phyloP scores from a whole-genome alignment of 2,888 invertebrate genomes.

The Perdita meconis region DNA sequence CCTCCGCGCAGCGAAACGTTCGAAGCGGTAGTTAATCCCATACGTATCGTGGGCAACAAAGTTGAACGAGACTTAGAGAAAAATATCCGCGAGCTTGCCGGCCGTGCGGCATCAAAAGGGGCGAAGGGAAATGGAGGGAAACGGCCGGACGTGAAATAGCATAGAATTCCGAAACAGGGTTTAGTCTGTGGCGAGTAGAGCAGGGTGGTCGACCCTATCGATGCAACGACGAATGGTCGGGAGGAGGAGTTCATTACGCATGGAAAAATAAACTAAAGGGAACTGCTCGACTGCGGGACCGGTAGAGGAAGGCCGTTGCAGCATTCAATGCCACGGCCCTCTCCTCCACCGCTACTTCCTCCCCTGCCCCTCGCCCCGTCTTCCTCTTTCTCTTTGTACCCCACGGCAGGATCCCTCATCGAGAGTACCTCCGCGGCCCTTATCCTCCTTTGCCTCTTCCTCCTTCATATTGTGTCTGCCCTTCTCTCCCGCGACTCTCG shows the following conservation, averaged over 20 bases:
- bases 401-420: slow-evolving; percentile 66
- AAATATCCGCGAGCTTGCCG: slow-evolving; percentile 47
- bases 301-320: slow-evolving; percentile 56
- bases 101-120: slow-evolving; percentile 48
- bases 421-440: slow-evolving; percentile 67
- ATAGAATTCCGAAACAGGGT: slow-evolving; percentile 64
- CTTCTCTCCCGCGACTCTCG: slow-evolving; percentile 22
- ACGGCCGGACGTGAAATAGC: slow-evolving; percentile 58
- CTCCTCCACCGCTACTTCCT: too few relatives aligned
- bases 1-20: slow-evolving; percentile 3
- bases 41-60: slow-evolving; percentile 36
- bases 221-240: slow-evolving; percentile 57
- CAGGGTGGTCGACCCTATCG: slow-evolving; percentile 62
- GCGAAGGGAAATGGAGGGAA: slow-evolving; percentile 36
- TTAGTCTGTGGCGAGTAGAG: slow-evolving; percentile 57
- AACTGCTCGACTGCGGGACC: slow-evolving; percentile 65
- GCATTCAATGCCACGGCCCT: slow-evolving; percentile 70
- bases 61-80: slow-evolving; percentile 40
- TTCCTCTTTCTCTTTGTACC: slow-evolving; percentile 65
- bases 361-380: slow-evolving; percentile 40
- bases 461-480: slow-evolving; percentile 63
- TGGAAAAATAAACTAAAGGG: slow-evolving; percentile 77
- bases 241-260: slow-evolving; percentile 77
- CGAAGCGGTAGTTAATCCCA: slow-evolving; percentile 10
- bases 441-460: slow-evolving; percentile 60